Evolutionary conservation across 2,888 invertebrate genomes (phyloP), one percentile per base, ranked within the genome.

Genomic region (Calameuta idolon): DNA sequence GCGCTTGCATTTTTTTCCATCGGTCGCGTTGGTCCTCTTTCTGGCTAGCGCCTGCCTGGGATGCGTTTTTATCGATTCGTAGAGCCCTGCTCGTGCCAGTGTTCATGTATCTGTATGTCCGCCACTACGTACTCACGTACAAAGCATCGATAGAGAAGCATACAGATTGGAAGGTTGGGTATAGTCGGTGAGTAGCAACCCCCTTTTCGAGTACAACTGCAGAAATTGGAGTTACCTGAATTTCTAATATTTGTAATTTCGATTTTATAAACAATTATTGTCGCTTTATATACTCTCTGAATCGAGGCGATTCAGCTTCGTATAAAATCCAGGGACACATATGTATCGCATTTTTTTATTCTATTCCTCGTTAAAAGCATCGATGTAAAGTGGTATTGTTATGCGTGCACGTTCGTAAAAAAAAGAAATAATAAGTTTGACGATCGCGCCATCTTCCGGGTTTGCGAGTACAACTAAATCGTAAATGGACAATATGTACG

Each of bases 1-100:
- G 33, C 85, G 86, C 87, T 87, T 87, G 87, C 87, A 87, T 88
- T 89, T 91, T 90, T 90, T 89, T 89, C 87, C 55, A 86, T 87
- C 87, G 86, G 85, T 82, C 83, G 77, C 79, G 84, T 78, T 77
- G 77, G 81, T 86, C 83, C 85, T 86, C 82, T 79, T 88, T 88
- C 87, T 82, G 89, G 88, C 89, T 87, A 90, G 90, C 90, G 90
- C 90, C 90, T 89, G 89, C 88, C 90, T 91, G 91, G 91, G 91
- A 91, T 91, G 91, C 91, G 91, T 91, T 91, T 91, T 91, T 91
- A 91, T 91, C 91, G 91, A 91, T 91, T 91, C 89, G 91, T 89
- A 89, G 89, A 91, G 88, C 88, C 86, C 88, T 87, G 87, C 83
- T 85, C 23, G 23, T 55, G 83, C 84, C 90, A 85, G 89, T 89